These are phyloP conservation scores for Sesia bembeciformis DNA, from an alignment of 2,888 invertebrate genomes.

Conservation along the genomic window DNA sequence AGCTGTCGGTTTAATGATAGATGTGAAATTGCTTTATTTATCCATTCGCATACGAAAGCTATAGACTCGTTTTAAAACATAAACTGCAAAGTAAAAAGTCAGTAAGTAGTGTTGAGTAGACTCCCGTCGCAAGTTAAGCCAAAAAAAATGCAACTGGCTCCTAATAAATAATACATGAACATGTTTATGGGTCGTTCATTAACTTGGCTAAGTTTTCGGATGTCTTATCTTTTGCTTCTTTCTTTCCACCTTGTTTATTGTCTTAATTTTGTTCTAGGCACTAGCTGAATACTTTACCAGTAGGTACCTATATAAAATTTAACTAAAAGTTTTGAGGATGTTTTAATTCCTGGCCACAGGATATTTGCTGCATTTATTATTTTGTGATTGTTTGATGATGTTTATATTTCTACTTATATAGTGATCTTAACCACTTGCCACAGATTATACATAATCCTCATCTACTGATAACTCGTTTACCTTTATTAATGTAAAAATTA, in stretches of 20 bases:
- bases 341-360: too few relatives aligned
- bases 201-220: slow-evolving; percentile 37
- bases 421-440: too few relatives aligned
- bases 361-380: too few relatives aligned
- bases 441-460: too few relatives aligned
- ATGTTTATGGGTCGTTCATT: slow-evolving; percentile 55
- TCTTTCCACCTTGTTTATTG: slow-evolving; percentile 6
- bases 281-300: slow-evolving; percentile 1
- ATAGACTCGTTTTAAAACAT: background rate
- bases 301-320: background rate
- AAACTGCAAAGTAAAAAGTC: background rate
- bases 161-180: slow-evolving; percentile 59
- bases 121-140: slow-evolving; percentile 32
- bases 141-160: slow-evolving; percentile 51
- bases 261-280: slow-evolving; percentile 6
- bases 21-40: background rate
- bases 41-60: background rate
- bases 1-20: background rate
- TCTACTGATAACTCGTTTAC: too few relatives aligned
- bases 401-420: too few relatives aligned
- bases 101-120: slow-evolving; percentile 9
- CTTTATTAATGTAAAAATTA: too few relatives aligned
- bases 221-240: slow-evolving; percentile 21
- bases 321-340: too few relatives aligned
- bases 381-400: too few relatives aligned